These are phyloP conservation scores for Oceanites oceanicus DNA, from an alignment of 2,113 vertebrate species.

Conservation along the genomic window DNA sequence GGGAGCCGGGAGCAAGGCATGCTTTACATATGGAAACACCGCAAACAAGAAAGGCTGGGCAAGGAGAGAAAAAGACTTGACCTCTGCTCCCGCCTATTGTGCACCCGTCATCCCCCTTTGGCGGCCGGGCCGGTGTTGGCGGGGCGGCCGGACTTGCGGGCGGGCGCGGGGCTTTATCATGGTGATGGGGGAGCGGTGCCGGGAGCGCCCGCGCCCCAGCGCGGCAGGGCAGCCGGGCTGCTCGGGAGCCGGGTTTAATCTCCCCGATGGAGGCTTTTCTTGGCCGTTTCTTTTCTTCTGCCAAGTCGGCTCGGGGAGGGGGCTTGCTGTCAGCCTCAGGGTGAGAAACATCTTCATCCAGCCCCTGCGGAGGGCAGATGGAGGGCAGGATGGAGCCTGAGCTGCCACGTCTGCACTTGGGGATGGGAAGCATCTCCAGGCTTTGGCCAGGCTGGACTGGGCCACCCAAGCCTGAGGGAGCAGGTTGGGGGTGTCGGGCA, in stretches of 20 bases:
- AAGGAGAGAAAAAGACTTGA: slow-evolving; percentile 70
- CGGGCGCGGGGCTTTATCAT: not conserved
- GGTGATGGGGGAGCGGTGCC: not conserved
- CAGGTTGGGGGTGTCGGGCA: rapidly evolving
- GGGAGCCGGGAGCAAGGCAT: slow-evolving; percentile 45
- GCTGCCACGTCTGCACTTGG: rapidly evolving
- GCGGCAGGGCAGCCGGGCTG: not conserved
- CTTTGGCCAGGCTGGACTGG: not conserved
- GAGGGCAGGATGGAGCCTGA: not conserved
- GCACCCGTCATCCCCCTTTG: not conserved
- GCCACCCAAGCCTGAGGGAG: rapidly evolving
- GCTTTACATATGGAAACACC: slow-evolving; percentile 72
- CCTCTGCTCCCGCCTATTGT: slow-evolving; percentile 70
- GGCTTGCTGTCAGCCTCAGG: not conserved
- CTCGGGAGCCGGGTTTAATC: not conserved
- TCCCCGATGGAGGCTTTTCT: not conserved
- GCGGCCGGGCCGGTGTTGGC: not conserved
- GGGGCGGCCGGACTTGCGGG: not conserved
- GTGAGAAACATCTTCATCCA: not conserved
- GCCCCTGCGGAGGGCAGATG: rapidly evolving
- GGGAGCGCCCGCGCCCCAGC: not conserved
- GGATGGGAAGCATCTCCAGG: not conserved
- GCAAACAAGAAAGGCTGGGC: slow-evolving; percentile 72
- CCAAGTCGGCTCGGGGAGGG: not conserved
- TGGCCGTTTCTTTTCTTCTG: not conserved